Conservation (phyloP, 2,113 vertebrate genomes). For the Puma concolor region DNA sequence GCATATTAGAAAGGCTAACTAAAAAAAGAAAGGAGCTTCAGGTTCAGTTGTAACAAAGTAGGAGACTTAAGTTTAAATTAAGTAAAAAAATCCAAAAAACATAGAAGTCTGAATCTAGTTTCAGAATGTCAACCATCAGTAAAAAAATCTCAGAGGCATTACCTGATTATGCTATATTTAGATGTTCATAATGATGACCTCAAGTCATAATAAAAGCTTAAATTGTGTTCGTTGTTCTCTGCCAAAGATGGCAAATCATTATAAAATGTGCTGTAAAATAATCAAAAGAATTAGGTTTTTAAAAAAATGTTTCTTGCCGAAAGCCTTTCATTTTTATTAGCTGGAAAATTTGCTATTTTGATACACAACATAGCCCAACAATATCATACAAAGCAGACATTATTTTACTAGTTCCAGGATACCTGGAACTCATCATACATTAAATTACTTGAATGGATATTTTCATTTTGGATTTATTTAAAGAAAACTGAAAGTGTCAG, state of each 20-base stretch:
- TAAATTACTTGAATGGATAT: background rate
- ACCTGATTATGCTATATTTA: background rate
- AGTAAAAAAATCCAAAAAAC: background rate
- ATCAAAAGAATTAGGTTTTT: background rate
- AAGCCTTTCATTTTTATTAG: background rate
- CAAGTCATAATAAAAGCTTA: background rate
- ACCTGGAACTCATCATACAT: background rate
- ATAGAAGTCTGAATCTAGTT: background rate
- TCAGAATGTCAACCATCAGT: background rate
- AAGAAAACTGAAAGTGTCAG: background rate
- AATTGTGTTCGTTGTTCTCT: background rate
- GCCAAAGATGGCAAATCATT: background rate
- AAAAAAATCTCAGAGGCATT: background rate
- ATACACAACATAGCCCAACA: background rate
- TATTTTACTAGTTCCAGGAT: background rate
- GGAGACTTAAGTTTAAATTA: background rate
- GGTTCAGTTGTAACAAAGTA: background rate
- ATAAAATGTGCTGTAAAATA: background rate
- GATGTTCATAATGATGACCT: background rate
- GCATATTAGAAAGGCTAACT: background rate
- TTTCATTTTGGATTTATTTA: conserved; percentile 35
- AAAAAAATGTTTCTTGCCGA: background rate
- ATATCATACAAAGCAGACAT: background rate
- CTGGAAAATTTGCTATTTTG: conserved; percentile 13
- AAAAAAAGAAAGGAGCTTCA: background rate